Conservation (phyloP, 2,797 vertebrate genomes). For the Sebastes itinus region DNA sequence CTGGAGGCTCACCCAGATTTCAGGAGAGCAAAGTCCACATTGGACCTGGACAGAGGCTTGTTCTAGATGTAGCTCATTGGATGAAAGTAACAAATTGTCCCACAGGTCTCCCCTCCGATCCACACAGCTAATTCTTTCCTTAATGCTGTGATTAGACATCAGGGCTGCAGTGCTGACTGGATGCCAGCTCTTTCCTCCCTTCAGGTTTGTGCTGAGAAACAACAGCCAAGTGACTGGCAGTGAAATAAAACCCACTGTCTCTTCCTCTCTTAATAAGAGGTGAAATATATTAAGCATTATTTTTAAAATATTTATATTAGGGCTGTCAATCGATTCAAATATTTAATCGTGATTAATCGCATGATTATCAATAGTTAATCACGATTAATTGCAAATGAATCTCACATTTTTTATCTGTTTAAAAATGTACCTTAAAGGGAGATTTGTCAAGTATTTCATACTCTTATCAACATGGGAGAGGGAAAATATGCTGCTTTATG, state of each 20-base stretch:
- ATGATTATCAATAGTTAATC: too few species aligned
- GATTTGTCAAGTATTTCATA: too few species aligned
- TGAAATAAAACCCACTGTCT: slow-evolving; percentile 42
- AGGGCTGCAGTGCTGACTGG: slow-evolving; percentile 45
- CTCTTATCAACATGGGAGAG: too few species aligned
- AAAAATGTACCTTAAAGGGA: too few species aligned
- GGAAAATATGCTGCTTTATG: too few species aligned
- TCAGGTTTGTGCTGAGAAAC: slow-evolving; percentile 44
- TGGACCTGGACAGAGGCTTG: slow-evolving; percentile 40
- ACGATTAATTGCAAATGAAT: too few species aligned
- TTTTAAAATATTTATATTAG: not conserved
- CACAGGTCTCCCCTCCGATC: slow-evolving; percentile 35
- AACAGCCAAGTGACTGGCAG: slow-evolving; percentile 46
- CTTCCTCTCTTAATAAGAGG: not conserved
- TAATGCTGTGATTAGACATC: slow-evolving; percentile 62
- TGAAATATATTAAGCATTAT: not conserved
- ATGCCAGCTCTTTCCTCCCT: slow-evolving; percentile 57
- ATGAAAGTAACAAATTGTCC: slow-evolving; percentile 54
- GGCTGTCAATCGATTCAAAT: too few species aligned
- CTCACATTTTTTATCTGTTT: too few species aligned
- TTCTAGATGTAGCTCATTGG: slow-evolving; percentile 34
- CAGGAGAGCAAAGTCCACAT: slow-evolving; percentile 32
- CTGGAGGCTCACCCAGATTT: slow-evolving; percentile 31
- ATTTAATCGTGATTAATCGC: too few species aligned
- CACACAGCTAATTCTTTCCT: slow-evolving; percentile 60